Percentiles rank a stretch among this genome's conserved stretches.
Conservation (phyloP, 2,113 vertebrate genomes). For the Muntiacus muntjak region DNA sequence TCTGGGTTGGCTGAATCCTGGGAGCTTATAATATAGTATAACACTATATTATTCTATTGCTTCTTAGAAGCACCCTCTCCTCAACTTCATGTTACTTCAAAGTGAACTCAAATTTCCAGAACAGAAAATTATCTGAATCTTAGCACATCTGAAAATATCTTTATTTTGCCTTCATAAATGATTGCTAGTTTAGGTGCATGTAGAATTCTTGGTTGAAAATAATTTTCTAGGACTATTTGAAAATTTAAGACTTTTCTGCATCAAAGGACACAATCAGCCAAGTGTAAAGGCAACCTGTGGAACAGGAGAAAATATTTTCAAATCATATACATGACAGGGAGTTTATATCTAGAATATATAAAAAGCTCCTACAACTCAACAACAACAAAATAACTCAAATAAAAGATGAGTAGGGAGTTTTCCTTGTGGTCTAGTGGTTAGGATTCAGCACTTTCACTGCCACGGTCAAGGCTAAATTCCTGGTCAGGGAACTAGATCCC, state of each 20-base stretch:
- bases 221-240: background rate
- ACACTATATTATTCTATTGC: background rate
- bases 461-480: background rate
- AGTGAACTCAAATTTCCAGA: background rate
- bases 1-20: background rate
- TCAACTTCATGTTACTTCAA: background rate
- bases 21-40: background rate
- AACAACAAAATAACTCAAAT: background rate
- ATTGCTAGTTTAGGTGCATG: background rate
- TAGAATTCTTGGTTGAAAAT: slow-evolving; percentile 16
- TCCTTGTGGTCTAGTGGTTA: background rate
- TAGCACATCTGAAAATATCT: background rate
- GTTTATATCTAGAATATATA: background rate
- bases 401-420: background rate
- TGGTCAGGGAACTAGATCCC: background rate
- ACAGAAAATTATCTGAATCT: background rate
- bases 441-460: background rate
- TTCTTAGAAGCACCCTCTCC: background rate
- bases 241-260: background rate
- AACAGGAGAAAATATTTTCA: background rate
- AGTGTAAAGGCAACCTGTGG: background rate
- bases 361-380: background rate
- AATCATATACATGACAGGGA: background rate
- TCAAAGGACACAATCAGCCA: background rate
- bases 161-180: background rate